These are phyloP conservation scores for Loxodonta africana DNA, from an alignment of 2,113 vertebrate genomes.

Conservation along the genomic window DNA sequence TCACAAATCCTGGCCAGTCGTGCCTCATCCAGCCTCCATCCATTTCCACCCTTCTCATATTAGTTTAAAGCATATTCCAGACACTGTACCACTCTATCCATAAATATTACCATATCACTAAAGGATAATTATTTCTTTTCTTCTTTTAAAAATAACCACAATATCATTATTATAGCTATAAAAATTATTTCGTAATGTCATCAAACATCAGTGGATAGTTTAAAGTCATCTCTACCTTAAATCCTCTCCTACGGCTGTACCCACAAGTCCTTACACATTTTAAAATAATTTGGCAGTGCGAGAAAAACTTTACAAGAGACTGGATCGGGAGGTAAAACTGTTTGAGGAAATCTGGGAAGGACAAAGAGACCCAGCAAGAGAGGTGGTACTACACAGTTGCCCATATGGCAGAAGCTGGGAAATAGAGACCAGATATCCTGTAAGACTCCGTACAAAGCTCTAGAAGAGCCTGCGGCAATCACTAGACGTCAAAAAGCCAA, in stretches of 20 bases:
- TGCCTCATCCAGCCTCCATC: neutral
- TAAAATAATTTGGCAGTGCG: neutral
- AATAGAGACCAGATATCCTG: neutral
- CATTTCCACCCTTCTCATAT: neutral
- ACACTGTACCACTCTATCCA: neutral
- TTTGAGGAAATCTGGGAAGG: neutral
- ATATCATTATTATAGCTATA: conserved; percentile 19
- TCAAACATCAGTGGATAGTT: neutral
- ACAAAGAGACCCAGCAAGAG: neutral
- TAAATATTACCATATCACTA: neutral
- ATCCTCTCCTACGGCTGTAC: neutral
- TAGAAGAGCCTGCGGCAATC: neutral
- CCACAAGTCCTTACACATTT: neutral
- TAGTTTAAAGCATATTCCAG: conserved; percentile 49
- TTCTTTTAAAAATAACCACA: conserved; percentile 39
- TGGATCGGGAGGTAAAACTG: neutral
- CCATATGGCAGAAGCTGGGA: neutral
- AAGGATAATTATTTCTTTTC: neutral
- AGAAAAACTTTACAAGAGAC: neutral
- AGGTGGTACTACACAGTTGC: neutral
- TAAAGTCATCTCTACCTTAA: conserved; percentile 1
- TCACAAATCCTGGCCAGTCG: neutral
- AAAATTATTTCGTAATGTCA: conserved; percentile 5
- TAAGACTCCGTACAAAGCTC: neutral
- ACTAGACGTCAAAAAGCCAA: neutral